phyloP scores from a whole-genome alignment of 2,113 vertebrate species.

The Pristiophorus japonicus region DNA sequence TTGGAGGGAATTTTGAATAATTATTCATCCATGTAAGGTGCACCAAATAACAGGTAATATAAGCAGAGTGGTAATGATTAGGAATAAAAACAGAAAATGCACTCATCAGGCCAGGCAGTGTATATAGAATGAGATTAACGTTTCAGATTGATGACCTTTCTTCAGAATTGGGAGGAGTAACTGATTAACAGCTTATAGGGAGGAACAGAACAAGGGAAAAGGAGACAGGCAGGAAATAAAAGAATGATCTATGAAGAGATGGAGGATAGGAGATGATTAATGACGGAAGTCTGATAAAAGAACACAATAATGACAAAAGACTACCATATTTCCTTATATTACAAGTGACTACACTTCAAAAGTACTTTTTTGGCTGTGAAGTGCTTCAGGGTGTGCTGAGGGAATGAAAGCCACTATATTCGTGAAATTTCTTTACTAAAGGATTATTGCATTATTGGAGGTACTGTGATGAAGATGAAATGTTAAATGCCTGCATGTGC shows the following conservation, averaged over 20 bases:
- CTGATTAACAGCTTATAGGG: background rate
- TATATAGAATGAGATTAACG: background rate
- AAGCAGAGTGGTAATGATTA: background rate
- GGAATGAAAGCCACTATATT: background rate
- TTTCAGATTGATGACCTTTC: background rate
- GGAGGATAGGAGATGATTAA: background rate
- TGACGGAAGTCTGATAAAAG: background rate
- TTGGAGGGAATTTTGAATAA: background rate
- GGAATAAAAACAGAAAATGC: background rate
- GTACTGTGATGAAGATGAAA: background rate
- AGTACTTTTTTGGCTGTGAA: background rate
- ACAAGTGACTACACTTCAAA: background rate
- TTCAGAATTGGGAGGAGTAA: background rate
- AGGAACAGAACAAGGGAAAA: background rate
- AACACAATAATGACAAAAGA: background rate
- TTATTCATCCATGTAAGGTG: background rate
- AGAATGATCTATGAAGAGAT: background rate
- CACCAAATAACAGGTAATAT: background rate
- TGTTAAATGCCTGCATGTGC: background rate
- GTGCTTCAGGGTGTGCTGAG: background rate
- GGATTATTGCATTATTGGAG: background rate
- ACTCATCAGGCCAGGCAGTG: background rate
- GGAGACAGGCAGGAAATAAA: background rate
- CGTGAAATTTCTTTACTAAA: background rate
- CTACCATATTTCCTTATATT: background rate